Evolutionary conservation across 2,113 vertebrate genomes (phyloP).

Genomic region (Petaurus breviceps): DNA sequence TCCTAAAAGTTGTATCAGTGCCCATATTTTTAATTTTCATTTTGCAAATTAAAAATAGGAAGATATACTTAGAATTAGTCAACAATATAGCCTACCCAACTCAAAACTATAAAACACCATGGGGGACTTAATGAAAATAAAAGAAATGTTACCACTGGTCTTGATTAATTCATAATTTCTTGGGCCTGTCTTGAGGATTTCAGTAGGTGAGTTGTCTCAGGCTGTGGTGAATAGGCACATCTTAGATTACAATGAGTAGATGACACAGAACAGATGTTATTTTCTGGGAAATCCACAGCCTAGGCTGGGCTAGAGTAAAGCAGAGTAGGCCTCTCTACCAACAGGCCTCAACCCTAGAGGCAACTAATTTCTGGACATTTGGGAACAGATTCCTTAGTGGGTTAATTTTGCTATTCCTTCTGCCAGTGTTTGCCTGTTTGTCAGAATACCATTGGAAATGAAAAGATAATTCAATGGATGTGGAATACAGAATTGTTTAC

Average conservation of each 20-base stretch:
- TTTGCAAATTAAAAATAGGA: not conserved
- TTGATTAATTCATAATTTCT: not conserved
- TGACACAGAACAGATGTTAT: not conserved
- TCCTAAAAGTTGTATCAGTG: not conserved
- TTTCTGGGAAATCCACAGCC: not conserved
- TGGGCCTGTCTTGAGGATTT: not conserved
- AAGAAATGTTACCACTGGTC: not conserved
- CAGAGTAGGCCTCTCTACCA: not conserved
- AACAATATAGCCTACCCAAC: not conserved
- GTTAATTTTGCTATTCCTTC: not conserved
- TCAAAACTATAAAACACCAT: not conserved
- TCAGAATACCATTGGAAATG: not conserved
- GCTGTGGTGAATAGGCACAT: not conserved
- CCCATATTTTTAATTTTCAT: not conserved
- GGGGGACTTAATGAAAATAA: not conserved
- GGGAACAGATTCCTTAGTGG: not conserved
- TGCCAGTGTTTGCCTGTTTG: not conserved
- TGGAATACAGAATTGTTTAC: not conserved
- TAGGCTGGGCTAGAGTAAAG: not conserved
- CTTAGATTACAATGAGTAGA: not conserved
- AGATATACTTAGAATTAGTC: not conserved
- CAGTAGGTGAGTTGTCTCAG: not conserved
- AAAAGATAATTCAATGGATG: not conserved
- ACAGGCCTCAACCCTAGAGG: not conserved
- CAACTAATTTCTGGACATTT: accelerated